Percentiles rank a stretch among this genome's conserved stretches.
Conservation (phyloP, 1,140 invertebrate genomes). For the Epicauta chinensis region DNA sequence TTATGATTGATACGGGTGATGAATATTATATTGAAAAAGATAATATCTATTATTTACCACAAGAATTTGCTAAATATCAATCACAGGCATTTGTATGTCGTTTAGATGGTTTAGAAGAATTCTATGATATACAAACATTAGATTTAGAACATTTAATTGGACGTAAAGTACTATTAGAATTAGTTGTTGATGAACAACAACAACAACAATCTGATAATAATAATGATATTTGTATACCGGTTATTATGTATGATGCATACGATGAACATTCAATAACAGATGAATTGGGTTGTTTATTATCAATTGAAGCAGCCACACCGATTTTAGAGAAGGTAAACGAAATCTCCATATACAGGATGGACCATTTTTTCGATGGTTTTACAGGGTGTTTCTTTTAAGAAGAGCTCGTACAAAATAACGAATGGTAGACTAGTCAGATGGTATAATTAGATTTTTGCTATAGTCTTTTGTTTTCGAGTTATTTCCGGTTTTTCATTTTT, state of each 20-base stretch:
- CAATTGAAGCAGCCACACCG: constrained; percentile 28
- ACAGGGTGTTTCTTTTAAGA: too few relatives aligned
- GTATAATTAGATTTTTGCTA: too few relatives aligned
- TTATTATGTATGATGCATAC: constrained; percentile 36
- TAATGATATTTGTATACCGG: constrained; percentile 23
- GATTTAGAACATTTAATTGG: constrained; percentile 23
- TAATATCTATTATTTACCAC: constrained; percentile 49
- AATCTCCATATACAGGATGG: too few relatives aligned
- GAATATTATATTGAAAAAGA: constrained; percentile 45
- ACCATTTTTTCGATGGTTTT: too few relatives aligned
- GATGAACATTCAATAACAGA: constrained; percentile 30
- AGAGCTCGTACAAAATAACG: too few relatives aligned
- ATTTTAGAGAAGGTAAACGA: constrained; percentile 35
- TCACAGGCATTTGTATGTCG: constrained; percentile 57
- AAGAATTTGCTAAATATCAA: constrained; percentile 50
- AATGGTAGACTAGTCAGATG: too few relatives aligned
- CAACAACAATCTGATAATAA: too few relatives aligned
- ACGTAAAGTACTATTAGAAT: constrained; percentile 16
- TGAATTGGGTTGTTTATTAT: constrained; percentile 28
- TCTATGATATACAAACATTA: constrained; percentile 40
- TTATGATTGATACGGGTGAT: constrained; percentile 59
- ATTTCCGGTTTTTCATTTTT: too few relatives aligned
- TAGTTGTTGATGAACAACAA: constrained; percentile 24
- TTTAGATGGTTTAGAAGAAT: constrained; percentile 53
- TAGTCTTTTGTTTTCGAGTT: too few relatives aligned